These are phyloP conservation scores for Diplosoma virens DNA, from an alignment of 23 tunicate species.

Conservation along the genomic window DNA sequence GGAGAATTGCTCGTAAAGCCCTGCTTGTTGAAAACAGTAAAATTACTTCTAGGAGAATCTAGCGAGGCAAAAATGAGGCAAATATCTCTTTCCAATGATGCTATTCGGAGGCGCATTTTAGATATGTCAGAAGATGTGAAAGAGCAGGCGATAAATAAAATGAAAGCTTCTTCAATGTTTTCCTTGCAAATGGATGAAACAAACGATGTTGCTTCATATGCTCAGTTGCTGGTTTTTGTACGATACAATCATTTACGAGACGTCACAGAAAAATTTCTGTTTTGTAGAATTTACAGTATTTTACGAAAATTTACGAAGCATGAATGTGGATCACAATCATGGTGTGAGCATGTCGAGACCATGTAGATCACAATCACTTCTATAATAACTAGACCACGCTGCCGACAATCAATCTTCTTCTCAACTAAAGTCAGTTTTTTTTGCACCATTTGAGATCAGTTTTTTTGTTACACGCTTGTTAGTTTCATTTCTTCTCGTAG, in stretches of 20 bases:
- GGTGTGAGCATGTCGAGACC: no score
- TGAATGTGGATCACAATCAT: no score
- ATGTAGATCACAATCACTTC: no score
- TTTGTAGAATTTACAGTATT: no score
- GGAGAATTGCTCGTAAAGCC: conserved; percentile 25
- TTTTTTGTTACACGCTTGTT: no score
- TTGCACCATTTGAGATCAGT: no score
- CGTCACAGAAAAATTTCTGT: conserved; percentile 50
- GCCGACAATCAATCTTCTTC: no score
- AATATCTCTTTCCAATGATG: conserved; percentile 24
- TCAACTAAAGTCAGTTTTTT: no score
- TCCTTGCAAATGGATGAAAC: conserved; percentile 23
- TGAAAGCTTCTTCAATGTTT: conserved; percentile 35
- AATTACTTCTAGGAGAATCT: conserved; percentile 31
- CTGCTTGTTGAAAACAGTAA: conserved; percentile 16
- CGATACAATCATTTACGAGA: conserved; percentile 33
- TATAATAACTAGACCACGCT: no score
- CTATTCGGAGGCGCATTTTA: conserved; percentile 22
- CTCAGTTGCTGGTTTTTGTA: conserved; percentile 55
- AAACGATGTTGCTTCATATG: conserved; percentile 40
- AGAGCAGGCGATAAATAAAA: conserved; percentile 25
- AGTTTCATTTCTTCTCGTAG: no score
- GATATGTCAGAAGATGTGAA: conserved; percentile 28
- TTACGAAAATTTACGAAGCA: no score
- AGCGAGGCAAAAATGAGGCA: conserved; percentile 15